Base-by-base conservation (phyloP, 2,888 invertebrate genomes). In the Pandemis corylana region DNA sequence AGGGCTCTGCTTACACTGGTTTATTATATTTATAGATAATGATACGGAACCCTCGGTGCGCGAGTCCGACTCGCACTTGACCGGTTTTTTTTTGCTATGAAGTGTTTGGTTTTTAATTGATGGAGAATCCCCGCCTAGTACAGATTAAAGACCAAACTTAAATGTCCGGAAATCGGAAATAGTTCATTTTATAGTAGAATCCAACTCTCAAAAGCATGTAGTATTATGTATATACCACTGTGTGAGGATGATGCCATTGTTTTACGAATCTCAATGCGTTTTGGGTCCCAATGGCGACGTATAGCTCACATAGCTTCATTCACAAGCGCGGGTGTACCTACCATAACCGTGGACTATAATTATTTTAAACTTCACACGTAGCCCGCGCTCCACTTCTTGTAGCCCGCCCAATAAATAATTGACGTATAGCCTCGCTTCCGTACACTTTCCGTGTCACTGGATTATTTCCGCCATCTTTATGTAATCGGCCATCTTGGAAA, bases 381-480 rank as follows among this genome's bases (percentile, higher is more conserved):
- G n/a, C n/a, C 36, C 9, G 51, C 20, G 73, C 41, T 72, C 78
- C 61, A 79, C 76, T 77, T 78, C 77, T 77, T 72, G 46, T 49
- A 49, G 42, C 53, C 56, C n/a, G 59, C 66, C 76, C 76, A 68
- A 78, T 78, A 76, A 75, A 75, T 76, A 72, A 76, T 75, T 71
- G 75, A 78, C 71, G 49, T 53, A 53, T 68, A 61, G 66, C 41
- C 70, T 71, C 68, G 68, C 77, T 80, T 80, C 77, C 77, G 78
- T 76, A 76, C 78, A 63, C 61, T 76, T 76, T 76, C 76, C 78
- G 78, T 78, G 79, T 70, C 63, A 72, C 74, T 51, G 64, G 66
- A 70, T 72, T 53, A 76, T 79, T 78, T 80, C 78, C 78, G 75
- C 69, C 65, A 51, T 68, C 36, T 73, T 79, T 78, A 78, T 71